Evolutionary conservation across 2,888 invertebrate species (phyloP), one percentile per base, ranked within the genome.

Genomic region (Spatulosminthurus flaviceps): DNA sequence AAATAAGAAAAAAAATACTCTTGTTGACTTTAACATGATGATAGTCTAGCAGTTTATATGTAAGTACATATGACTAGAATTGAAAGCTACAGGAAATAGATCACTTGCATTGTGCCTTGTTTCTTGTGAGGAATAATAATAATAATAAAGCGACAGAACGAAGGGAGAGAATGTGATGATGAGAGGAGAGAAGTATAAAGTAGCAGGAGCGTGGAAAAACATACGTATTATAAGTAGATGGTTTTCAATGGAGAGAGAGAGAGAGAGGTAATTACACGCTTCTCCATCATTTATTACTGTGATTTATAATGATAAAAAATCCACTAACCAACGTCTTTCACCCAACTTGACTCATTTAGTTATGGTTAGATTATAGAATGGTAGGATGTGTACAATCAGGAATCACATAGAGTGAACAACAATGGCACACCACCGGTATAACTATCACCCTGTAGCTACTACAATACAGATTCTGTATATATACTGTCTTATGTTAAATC

Each of bases 251-350:
- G 9, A 13, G 5, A 51, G 11, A n/a, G n/a, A n/a, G n/a, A n/a
- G n/a, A n/a, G n/a, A n/a, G n/a, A n/a, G n/a, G 1, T 64, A 64
- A 64, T 64, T 64, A 64, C 64, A 64, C 64, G 64, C 64, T 64
- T 22, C 64, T 64, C 64, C 26, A 64, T 64, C 26, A 22, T 64
- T 51, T 64, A 24, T 24, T 64, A 64, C n/a, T 64, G 26, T 64
- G 64, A 64, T 64, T 22, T 26, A 64, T 22, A 64, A 64, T 24
- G 24, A 51, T n/a, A 51, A 51, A 51, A 51, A 51, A n/a, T 51
- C n/a, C 16, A 51, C 51, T 51, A 51, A 51, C 51, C 51, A 4
- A n/a, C 51, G 51, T 51, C 51, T 51, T 51, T 51, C 51, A 51
- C n/a, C n/a, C 16, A 51, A 51, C n/a, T 34, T 34, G 34, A 51